A percentile compares a stretch with the other conserved stretches of the same genome.
Conservation (phyloP, 2,113 vertebrate species). For the Coptodon rendalli region DNA sequence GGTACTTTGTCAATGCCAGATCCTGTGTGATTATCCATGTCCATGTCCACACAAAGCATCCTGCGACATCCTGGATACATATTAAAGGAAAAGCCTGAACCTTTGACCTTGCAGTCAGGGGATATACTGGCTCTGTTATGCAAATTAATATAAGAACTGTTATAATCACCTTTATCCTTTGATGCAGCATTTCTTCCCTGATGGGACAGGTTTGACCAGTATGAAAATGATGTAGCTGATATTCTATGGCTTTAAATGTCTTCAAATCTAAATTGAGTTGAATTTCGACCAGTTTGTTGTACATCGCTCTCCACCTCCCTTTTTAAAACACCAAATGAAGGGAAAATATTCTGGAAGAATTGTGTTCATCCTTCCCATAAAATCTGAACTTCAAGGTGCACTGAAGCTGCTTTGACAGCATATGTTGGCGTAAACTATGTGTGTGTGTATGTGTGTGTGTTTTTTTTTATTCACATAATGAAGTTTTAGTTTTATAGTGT, state of each 20-base stretch:
- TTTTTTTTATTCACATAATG: neutral
- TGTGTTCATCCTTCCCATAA: neutral
- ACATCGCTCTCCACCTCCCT: neutral
- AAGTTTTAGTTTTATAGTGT: neutral
- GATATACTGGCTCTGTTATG: neutral
- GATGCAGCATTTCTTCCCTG: neutral
- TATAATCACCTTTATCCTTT: neutral
- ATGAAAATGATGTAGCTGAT: neutral
- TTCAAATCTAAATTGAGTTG: neutral
- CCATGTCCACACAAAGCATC: neutral
- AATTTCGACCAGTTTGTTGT: neutral
- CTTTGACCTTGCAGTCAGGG: neutral
- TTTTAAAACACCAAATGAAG: neutral
- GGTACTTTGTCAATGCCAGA: constrained; percentile 38
- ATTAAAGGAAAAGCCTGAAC: neutral
- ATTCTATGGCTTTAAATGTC: neutral
- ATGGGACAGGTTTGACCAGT: neutral
- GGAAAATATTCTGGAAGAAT: neutral
- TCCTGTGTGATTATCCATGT: constrained; percentile 17
- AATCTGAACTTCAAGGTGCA: neutral
- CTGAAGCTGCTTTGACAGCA: neutral
- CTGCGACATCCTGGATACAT: neutral
- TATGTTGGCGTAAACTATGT: neutral
- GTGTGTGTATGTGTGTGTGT: neutral
- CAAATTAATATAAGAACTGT: neutral